These are phyloP conservation scores for Drosophila saltans DNA, from an alignment of 1,140 invertebrate species.

Conservation along the genomic window DNA sequence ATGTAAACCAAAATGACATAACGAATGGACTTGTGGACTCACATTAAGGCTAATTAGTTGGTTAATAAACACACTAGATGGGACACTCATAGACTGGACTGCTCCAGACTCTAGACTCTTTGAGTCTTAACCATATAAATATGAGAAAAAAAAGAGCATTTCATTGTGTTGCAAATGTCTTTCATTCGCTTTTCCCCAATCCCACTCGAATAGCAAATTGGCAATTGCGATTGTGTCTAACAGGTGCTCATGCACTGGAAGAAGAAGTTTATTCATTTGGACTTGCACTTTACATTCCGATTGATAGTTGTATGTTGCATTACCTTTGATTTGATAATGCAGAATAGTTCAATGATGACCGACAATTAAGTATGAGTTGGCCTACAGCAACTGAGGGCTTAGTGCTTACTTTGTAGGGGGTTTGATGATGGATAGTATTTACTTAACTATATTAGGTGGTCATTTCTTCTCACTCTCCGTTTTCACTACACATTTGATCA, in stretches of 20 bases:
- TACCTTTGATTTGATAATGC: too few relatives aligned
- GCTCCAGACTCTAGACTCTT: neutral
- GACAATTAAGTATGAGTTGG: too few relatives aligned
- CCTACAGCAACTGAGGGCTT: too few relatives aligned
- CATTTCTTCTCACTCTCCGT: too few relatives aligned
- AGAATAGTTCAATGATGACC: too few relatives aligned
- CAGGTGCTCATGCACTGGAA: neutral
- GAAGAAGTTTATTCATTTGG: neutral
- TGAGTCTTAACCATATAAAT: neutral
- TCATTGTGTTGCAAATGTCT: conserved; percentile 20
- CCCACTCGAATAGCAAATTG: too few relatives aligned
- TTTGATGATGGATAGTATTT: too few relatives aligned
- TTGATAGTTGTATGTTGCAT: too few relatives aligned
- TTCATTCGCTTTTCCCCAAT: neutral
- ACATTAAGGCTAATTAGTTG: conserved; percentile 69
- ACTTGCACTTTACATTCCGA: too few relatives aligned
- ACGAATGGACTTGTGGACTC: conserved; percentile 45
- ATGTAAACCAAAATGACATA: conserved; percentile 46
- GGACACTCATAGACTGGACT: conserved; percentile 10
- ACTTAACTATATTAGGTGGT: too few relatives aligned
- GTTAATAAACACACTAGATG: conserved; percentile 53
- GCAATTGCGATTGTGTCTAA: neutral
- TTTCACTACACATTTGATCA: neutral
- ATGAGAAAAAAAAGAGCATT: conserved; percentile 34
- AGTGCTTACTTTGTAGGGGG: too few relatives aligned